A percentile compares a stretch with the other conserved stretches of the same genome.
These are phyloP conservation scores for Melanotaenia boesemani DNA, from an alignment of 2,797 vertebrate species.

Conservation along the genomic window DNA sequence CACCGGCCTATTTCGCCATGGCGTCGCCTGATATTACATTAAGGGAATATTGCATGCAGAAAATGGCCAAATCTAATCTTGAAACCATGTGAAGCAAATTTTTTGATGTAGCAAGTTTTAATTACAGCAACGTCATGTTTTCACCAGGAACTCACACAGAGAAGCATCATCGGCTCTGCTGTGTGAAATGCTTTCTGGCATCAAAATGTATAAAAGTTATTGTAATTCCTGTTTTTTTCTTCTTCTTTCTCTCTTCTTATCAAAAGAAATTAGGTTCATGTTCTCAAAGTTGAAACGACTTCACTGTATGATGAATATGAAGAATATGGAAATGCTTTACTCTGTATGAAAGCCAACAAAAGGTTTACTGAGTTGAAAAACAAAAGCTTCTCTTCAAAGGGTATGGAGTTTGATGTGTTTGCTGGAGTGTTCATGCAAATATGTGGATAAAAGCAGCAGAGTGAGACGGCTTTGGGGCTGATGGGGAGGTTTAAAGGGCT, in stretches of 20 bases:
- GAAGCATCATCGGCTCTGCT: slow-evolving; percentile 6
- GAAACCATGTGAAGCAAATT: slow-evolving; percentile 20
- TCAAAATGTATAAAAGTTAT: neutral
- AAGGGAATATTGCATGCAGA: slow-evolving; percentile 18
- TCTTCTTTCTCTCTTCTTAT: neutral
- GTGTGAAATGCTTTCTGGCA: neutral
- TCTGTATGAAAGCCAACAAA: neutral
- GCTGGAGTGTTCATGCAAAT: neutral
- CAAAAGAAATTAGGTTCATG: slow-evolving; percentile 31
- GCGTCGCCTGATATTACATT: slow-evolving; percentile 5
- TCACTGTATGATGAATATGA: slow-evolving; percentile 25
- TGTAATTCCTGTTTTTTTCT: neutral
- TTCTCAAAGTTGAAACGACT: slow-evolving; percentile 36
- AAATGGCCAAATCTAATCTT: slow-evolving; percentile 43
- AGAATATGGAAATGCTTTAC: slow-evolving; percentile 44
- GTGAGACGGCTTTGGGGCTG: slow-evolving; percentile 21
- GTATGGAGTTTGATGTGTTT: slow-evolving; percentile 1
- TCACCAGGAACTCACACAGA: slow-evolving; percentile 14
- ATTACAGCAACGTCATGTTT: slow-evolving; percentile 36
- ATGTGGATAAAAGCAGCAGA: slow-evolving; percentile 30
- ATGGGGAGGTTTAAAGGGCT: slow-evolving; percentile 24
- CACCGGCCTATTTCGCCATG: no score
- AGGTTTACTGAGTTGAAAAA: slow-evolving; percentile 48
- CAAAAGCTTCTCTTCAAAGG: slow-evolving; percentile 53
- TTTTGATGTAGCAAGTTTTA: slow-evolving; percentile 38